phyloP scores from a whole-genome alignment of 2,888 invertebrate genomes.

The Aplocera efformata region DNA sequence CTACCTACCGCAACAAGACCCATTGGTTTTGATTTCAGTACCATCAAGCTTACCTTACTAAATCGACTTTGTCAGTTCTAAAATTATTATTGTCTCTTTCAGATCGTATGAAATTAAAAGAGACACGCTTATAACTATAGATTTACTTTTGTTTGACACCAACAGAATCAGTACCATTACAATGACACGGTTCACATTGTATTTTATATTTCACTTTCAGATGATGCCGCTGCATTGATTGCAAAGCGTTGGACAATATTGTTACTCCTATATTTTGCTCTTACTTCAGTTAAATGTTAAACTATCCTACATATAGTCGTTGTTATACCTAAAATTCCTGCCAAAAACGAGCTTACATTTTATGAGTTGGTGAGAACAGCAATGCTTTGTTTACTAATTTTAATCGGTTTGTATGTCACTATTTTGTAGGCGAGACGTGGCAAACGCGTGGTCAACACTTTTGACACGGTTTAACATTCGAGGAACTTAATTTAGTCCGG shows the following conservation, averaged over 20 bases:
- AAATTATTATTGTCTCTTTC: too few species aligned
- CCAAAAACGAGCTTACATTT: not conserved
- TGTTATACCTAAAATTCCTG: too few species aligned
- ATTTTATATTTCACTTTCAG: conserved; percentile 11
- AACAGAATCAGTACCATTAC: too few species aligned
- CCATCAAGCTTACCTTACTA: too few species aligned
- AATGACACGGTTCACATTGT: not conserved
- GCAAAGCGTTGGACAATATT: conserved; percentile 6
- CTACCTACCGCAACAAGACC: too few species aligned
- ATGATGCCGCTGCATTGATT: conserved; percentile 4
- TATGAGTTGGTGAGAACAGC: conserved; percentile 11
- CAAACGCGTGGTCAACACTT: conserved; percentile 28
- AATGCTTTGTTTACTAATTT: conserved; percentile 31
- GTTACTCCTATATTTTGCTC: conserved; percentile 6
- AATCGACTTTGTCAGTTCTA: too few species aligned
- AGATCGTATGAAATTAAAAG: too few species aligned
- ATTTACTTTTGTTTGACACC: too few species aligned
- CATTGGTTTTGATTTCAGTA: too few species aligned
- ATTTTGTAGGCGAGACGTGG: conserved; percentile 39
- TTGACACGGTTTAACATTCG: conserved; percentile 39
- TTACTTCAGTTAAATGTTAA: too few species aligned
- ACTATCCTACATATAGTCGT: too few species aligned
- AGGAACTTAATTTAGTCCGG: conserved; percentile 32
- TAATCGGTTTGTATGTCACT: conserved; percentile 36
- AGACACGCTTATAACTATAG: too few species aligned